Evolutionary conservation across 1,140 invertebrate species (phyloP), one percentile per base, ranked within the genome.

Genomic region (Brachionus koreanus): DNA sequence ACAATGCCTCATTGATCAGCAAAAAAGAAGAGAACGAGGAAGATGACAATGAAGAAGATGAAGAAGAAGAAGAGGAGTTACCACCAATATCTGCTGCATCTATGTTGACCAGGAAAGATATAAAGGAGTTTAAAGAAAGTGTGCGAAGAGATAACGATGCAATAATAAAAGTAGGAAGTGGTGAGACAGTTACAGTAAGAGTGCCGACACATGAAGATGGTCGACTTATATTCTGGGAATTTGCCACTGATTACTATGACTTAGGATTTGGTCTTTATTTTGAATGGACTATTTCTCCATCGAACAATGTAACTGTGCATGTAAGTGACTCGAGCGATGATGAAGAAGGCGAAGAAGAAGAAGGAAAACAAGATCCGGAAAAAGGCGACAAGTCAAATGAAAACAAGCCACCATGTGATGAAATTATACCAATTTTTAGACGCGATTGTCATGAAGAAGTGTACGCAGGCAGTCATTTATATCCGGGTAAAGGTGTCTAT

Each of bases 241-340:
- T 99, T 89, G 95, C 96, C 7, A 99, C 97, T 0, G 98, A 99
- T 87, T 92, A 86, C 83, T 99, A 98, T 88, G 98, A 99, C 87
- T 95, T 99, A 85, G 97, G 96, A 67, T 99, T 99, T 90, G 98
- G 97, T 5, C 92, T 99, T 57, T 98, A 94, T 87, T 99, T 99
- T 88, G 97, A 99, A 89, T 99, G 96, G 96, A 94, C 92, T 3
- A 94, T 93, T 93, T 12, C 91, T 91, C 23, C 88, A 92, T 93
- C 84, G 33, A 93, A 92, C 85, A 88, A 89, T 67, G 89, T 90
- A 69, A 89, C 19, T 93, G 94, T 35, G 91, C 97, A 83, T 92
- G 93, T 98, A 5, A 95, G 93, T 63, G 96, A 97, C 84, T 94
- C 93, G 82, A 95, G 95, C 85, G 94, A 96, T 75, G 94, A 95